Conservation (phyloP, 2,113 vertebrate species). For the Gopherus evgoodei region DNA sequence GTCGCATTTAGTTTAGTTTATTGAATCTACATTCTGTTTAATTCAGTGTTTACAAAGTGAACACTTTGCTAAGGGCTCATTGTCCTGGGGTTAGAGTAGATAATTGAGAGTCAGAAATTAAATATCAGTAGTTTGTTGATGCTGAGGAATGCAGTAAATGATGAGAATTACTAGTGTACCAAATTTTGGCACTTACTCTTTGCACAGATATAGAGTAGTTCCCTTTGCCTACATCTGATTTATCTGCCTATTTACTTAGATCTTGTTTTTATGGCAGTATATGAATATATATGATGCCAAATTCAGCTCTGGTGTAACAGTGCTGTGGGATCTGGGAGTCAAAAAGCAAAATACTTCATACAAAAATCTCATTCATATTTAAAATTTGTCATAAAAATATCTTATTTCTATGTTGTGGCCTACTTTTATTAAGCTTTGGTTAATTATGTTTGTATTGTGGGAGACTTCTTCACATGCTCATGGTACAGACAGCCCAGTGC, state of each 20-base stretch:
- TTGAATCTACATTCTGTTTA: background rate
- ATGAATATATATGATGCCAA: background rate
- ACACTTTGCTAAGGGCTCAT: background rate
- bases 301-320: background rate
- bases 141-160: background rate
- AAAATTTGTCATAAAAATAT: background rate
- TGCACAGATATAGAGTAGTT: background rate
- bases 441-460: accelerated
- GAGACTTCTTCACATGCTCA: background rate
- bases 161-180: background rate
- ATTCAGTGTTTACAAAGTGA: background rate
- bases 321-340: background rate
- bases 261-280: background rate
- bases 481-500: background rate
- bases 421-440: background rate
- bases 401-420: background rate
- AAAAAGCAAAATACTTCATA: background rate
- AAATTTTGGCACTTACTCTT: background rate
- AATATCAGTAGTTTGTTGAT: background rate
- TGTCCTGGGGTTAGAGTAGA: background rate
- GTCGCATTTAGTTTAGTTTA: background rate
- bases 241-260: background rate
- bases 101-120: background rate
- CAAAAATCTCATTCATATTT: background rate
- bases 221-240: background rate